Base-by-base conservation (phyloP, 2,797 vertebrate species). In the Hapalemur alaotrensis region DNA sequence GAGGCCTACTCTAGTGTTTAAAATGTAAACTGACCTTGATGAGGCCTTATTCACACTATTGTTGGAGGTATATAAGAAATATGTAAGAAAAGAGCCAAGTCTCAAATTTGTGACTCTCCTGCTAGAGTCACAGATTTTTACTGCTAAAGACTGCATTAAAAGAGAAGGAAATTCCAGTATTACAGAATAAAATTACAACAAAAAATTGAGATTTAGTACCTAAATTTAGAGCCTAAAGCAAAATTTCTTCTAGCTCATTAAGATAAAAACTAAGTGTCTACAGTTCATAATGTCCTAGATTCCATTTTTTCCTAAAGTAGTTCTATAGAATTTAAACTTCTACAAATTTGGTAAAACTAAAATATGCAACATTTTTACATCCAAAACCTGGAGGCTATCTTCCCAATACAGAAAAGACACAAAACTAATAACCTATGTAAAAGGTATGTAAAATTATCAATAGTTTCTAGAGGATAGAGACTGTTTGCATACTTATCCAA, bases 251-350 rank as follows among this genome's bases (percentile, higher is more conserved):
- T 78, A 89, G 54, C 1, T 20, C 52, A 65, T 14, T 22, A 85
- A 11, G 20, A 32, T 41, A 57, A 90, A 92, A 78, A 32, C 11
- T 57, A 20, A 84, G 25, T 11, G 22, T 54, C 65, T 93, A 54
- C 1, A 67, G 15, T 30, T 73, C 3, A 54, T 57, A 57, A 54
- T 63, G 57, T 67, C 22, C 14, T 38, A 50, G 35, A 69, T 35
- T 76, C n/a, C 9, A 0, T 52, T 48, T 67, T 67, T 72, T 78
- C 82, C 73, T 73, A 92, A 22, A 32, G 43, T 46, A 85, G 80
- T 75, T 22, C 65, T 75, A 89, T 6, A 69, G 22, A 95, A 95
- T 18, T 80, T 69, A 94, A 15, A 95, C 43, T 75, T 89, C 72
- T 38, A 75, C 23, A 43, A 79, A 57, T 92, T 92, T 67, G 80